These are phyloP conservation scores for Sesia bembeciformis DNA, from an alignment of 2,888 invertebrate genomes.

Conservation along the genomic window DNA sequence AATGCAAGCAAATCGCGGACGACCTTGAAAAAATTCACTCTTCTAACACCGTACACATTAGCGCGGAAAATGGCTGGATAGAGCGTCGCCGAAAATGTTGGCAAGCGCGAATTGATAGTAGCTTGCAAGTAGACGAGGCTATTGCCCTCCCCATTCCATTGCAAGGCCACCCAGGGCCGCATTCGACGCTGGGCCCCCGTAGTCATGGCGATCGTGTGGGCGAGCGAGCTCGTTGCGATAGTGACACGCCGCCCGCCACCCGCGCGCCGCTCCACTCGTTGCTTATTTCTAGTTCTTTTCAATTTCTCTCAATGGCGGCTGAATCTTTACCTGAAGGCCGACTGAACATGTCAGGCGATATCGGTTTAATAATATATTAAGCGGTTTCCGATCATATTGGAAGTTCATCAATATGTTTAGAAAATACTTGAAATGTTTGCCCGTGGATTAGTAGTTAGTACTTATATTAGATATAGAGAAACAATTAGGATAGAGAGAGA, in stretches of 20 bases:
- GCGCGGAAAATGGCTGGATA: slow-evolving; percentile 42
- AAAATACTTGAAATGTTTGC: too few species aligned
- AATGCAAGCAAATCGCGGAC: slow-evolving; percentile 36
- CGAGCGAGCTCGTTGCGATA: slow-evolving; percentile 55
- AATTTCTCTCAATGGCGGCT: slow-evolving; percentile 60
- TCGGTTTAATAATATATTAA: too few species aligned
- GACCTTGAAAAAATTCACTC: slow-evolving; percentile 49
- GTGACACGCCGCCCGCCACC: slow-evolving; percentile 38
- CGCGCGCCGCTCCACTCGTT: slow-evolving; percentile 15
- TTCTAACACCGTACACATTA: slow-evolving; percentile 28
- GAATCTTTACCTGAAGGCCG: slow-evolving; percentile 62
- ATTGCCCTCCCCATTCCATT: slow-evolving; percentile 74
- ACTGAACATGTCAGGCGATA: background rate
- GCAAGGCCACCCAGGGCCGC: slow-evolving; percentile 74
- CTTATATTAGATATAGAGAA: too few species aligned
- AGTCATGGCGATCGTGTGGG: slow-evolving; percentile 57
- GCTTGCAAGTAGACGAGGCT: slow-evolving; percentile 59
- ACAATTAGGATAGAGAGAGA: too few species aligned
- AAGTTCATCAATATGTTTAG: too few species aligned
- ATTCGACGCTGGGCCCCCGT: slow-evolving; percentile 33
- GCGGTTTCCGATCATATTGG: too few species aligned
- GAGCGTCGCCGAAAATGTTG: slow-evolving; percentile 45
- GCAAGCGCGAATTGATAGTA: slow-evolving; percentile 61
- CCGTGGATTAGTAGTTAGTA: too few species aligned
- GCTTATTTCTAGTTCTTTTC: slow-evolving; percentile 61